phyloP scores from a whole-genome alignment of 2,888 invertebrate species.

The Xylota segnis region DNA sequence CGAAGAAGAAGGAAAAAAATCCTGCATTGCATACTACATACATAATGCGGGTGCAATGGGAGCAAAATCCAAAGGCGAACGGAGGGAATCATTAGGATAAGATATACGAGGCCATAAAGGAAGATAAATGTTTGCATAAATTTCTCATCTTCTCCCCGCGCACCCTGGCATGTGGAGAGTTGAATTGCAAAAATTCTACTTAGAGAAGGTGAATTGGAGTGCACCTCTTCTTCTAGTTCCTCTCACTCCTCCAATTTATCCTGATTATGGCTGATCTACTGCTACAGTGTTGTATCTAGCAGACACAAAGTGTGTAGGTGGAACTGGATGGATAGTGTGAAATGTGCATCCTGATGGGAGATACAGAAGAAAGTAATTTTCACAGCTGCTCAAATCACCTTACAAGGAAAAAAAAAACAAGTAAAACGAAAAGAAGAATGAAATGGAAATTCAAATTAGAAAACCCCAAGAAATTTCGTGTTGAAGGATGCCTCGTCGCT shows the following conservation, averaged over 20 bases:
- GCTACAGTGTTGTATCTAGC: constrained; percentile 45
- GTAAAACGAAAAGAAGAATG: no score
- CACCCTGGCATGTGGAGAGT: constrained; percentile 51
- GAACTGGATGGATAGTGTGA: constrained; percentile 39
- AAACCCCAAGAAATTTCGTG: constrained; percentile 54
- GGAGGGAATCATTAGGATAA: constrained; percentile 78
- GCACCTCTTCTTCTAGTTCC: constrained; percentile 30
- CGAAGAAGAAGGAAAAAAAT: constrained; percentile 1
- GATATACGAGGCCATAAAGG: constrained; percentile 78
- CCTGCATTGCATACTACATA: constrained; percentile 59
- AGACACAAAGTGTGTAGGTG: constrained; percentile 18
- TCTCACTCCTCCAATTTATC: constrained; percentile 51
- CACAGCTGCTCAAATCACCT: constrained; percentile 67
- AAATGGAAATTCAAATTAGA: constrained; percentile 65
- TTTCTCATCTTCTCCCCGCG: constrained; percentile 66
- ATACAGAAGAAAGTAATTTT: constrained; percentile 63
- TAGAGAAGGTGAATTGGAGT: constrained; percentile 64
- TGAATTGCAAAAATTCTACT: constrained; percentile 71
- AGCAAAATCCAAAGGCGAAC: constrained; percentile 76
- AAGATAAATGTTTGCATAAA: constrained; percentile 79
- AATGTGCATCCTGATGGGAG: constrained; percentile 61
- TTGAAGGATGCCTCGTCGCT: constrained; percentile 42
- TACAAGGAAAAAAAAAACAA: constrained; percentile 40
- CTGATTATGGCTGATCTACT: constrained; percentile 66
- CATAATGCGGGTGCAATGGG: constrained; percentile 66